Evolutionary conservation across 92 coral and sea anemone species (phyloP).

Genomic region (Palythoa grandis): DNA sequence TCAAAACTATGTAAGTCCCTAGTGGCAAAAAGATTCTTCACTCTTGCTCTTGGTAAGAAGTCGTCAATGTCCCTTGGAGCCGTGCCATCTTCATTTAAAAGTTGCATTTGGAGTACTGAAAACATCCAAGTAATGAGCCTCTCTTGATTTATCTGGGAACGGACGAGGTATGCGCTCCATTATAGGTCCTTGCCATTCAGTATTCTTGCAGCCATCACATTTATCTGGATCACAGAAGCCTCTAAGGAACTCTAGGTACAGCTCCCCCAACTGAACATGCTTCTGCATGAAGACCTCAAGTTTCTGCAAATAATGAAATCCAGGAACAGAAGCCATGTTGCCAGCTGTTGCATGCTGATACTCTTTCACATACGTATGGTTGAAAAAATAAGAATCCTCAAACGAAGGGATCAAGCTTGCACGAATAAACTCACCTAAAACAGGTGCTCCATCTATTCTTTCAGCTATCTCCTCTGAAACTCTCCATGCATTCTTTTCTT

Average conservation of each 20-base stretch:
- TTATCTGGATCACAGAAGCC: neutral
- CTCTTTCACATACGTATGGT: neutral
- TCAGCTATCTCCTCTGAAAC: neutral
- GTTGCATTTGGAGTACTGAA: constrained; percentile 50
- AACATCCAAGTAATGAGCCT: constrained; percentile 15
- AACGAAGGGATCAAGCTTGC: neutral
- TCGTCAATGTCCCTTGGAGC: constrained; percentile 21
- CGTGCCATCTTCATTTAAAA: constrained; percentile 44
- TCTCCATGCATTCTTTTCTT: neutral
- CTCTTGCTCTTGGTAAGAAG: constrained; percentile 32
- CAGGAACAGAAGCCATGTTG: neutral
- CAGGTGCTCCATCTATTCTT: constrained; percentile 7
- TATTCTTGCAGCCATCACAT: neutral
- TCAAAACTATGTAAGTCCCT: constrained; percentile 36
- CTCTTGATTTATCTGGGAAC: constrained; percentile 31
- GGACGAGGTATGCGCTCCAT: constrained; percentile 37
- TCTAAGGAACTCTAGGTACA: constrained; percentile 3
- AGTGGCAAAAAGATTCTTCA: constrained; percentile 30
- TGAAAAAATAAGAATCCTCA: neutral
- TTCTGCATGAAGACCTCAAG: neutral
- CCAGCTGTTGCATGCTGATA: neutral
- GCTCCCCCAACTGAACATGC: constrained; percentile 2
- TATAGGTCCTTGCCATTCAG: constrained; percentile 45
- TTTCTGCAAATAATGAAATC: constrained; percentile 15
- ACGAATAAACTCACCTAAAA: constrained; percentile 13